Evolutionary conservation across 2,797 vertebrate genomes (phyloP).

Genomic region (Pygocentrus nattereri): DNA sequence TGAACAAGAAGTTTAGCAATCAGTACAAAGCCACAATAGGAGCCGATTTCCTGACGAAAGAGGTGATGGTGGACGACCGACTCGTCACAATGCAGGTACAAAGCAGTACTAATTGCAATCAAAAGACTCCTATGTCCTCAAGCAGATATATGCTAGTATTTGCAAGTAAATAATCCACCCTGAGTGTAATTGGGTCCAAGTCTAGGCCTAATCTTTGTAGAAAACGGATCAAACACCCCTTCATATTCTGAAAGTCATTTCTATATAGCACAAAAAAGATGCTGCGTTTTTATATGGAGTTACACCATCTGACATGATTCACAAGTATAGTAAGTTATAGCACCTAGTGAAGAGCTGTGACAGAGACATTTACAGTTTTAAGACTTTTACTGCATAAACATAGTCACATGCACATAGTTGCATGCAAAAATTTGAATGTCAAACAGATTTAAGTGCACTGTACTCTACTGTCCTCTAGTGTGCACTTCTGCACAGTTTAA

Average conservation of each 20-base stretch:
- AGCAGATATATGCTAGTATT: no score
- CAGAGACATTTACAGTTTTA: no score
- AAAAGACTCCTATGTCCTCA: neutral
- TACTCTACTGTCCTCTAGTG: no score
- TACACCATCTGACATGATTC: no score
- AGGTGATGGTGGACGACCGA: constrained; percentile 99
- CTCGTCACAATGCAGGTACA: constrained; percentile 99
- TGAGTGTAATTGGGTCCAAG: neutral
- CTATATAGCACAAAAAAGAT: neutral
- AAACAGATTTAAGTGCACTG: no score
- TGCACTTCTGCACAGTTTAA: no score
- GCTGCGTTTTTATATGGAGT: neutral
- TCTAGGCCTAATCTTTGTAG: neutral
- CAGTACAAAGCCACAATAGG: constrained; percentile 99
- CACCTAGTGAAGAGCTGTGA: no score
- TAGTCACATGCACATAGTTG: no score
- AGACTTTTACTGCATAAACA: no score
- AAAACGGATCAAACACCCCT: neutral
- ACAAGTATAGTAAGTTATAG: no score
- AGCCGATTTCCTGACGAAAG: constrained; percentile 98
- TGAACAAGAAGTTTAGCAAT: constrained; percentile 99
- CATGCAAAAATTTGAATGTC: no score
- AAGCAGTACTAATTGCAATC: neutral
- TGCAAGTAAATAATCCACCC: neutral
- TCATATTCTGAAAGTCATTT: neutral